Evolutionary conservation across 1,140 invertebrate genomes (phyloP), one percentile per base, ranked within the genome.

Genomic region (Heliconius melpomene): DNA sequence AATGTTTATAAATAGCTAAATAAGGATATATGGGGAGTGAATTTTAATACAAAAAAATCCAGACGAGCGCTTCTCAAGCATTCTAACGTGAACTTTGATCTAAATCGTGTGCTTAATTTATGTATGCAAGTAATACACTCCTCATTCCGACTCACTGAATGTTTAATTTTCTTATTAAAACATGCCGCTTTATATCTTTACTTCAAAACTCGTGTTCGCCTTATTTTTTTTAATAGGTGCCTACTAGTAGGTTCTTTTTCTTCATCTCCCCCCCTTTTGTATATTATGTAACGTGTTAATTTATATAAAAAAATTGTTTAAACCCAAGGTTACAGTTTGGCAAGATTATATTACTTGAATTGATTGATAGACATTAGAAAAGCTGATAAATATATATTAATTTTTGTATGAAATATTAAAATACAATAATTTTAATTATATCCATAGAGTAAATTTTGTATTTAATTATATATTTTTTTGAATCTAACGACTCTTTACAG

Each of bases 51-150:
- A 66, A 66, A 66, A 32, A 52, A 26, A 26, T 66, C n/a, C 23
- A 66, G 23, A 29, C 57, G 57, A 29, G 23, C 60, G n/a, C 60
- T n/a, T 13, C 16, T 26, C 23, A 66, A 66, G 23, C 3, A 66
- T 66, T 66, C 60, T 66, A 66, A 66, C 60, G 60, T 66, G 60
- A 66, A 66, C 60, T 66, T 66, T 66, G 23, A 66, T 66, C 60
- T 66, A 66, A 66, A 66, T 66, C 60, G 60, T 66, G 60, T 66
- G 60, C 23, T 66, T 66, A 66, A 66, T 66, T 66, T 66, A 66
- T 66, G 23, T 23, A 66, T 66, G 60, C 29, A 66, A 66, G 60
- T 29, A 66, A 66, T 66, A 66, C 60, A 66, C 60, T 66, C 60
- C 60, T 29, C 60, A 16, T 66, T 66, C 60, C 13, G 60, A 16